Evolutionary conservation across 2,888 invertebrate genomes (phyloP).

Genomic region (Clostera curtula): DNA sequence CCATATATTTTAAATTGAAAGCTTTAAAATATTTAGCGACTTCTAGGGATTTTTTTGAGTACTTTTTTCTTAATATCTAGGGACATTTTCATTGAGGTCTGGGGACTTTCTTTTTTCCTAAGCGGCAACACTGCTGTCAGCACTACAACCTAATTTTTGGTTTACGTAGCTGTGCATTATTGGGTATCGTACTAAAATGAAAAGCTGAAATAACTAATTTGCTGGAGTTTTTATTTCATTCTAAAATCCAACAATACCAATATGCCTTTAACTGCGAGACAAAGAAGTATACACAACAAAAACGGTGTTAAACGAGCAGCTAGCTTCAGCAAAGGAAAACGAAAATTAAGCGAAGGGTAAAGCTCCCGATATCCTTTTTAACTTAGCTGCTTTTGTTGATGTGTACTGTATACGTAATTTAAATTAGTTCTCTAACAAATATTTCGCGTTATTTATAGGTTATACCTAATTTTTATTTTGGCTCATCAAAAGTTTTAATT

Average conservation of each 20-base stretch:
- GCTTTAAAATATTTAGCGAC: too few relatives aligned
- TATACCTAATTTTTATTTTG: conserved; percentile 18
- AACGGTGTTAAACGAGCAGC: conserved; percentile 55
- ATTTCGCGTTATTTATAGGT: conserved; percentile 17
- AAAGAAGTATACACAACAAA: conserved; percentile 62
- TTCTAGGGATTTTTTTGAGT: too few relatives aligned
- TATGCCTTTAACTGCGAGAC: conserved; percentile 63
- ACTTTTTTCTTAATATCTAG: too few relatives aligned
- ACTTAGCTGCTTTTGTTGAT: conserved; percentile 10
- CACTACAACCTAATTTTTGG: too few relatives aligned
- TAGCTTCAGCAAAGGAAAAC: conserved; percentile 57
- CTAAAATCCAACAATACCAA: conserved; percentile 4
- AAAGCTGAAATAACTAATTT: too few relatives aligned
- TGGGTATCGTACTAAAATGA: too few relatives aligned
- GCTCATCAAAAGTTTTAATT: conserved; percentile 21
- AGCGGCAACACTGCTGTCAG: too few relatives aligned
- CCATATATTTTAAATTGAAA: too few relatives aligned
- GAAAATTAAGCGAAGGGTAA: conserved; percentile 58
- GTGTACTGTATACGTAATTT: conserved; percentile 8
- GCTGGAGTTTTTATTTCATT: too few relatives aligned
- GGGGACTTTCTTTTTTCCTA: too few relatives aligned
- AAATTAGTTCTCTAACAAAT: conserved; percentile 7
- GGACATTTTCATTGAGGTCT: too few relatives aligned
- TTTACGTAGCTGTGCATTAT: too few relatives aligned
- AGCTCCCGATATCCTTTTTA: conserved; percentile 8